Conservation (phyloP, 92 coral and sea anemone genomes). For the Porites evermanni region DNA sequence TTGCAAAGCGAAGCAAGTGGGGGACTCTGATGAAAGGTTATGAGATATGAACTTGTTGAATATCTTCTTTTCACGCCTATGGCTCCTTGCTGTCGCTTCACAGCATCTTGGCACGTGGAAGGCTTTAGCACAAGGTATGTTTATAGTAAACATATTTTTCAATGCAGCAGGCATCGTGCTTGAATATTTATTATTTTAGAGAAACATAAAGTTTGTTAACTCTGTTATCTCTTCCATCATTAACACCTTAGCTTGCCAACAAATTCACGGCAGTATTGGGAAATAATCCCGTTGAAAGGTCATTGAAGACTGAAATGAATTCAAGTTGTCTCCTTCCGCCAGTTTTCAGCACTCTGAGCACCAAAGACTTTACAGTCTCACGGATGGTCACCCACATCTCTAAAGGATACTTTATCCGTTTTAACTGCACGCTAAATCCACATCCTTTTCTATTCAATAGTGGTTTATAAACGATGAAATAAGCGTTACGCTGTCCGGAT, state of each 20-base stretch:
- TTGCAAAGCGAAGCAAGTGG: neutral
- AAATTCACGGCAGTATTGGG: neutral
- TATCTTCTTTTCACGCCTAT: neutral
- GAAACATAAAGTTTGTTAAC: neutral
- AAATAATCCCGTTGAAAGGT: neutral
- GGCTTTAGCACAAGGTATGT: slow-evolving; percentile 28
- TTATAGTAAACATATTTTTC: no score
- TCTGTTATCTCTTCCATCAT: neutral
- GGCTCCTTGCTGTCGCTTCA: neutral
- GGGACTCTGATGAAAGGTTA: neutral
- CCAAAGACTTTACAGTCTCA: neutral
- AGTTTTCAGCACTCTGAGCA: slow-evolving; percentile 8
- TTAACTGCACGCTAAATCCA: neutral
- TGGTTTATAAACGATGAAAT: neutral
- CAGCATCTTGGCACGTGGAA: slow-evolving; percentile 12
- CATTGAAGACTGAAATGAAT: neutral
- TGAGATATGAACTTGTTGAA: slow-evolving; percentile 6
- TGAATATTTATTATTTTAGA: no score
- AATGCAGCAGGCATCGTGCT: no score
- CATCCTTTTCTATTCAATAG: neutral
- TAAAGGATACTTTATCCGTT: neutral
- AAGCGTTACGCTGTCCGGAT: no score
- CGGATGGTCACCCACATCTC: neutral
- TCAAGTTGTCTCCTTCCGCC: neutral
- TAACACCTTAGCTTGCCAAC: no score